These are phyloP conservation scores for Diadromus collaris DNA, from an alignment of 2,888 invertebrate genomes.

Conservation along the genomic window DNA sequence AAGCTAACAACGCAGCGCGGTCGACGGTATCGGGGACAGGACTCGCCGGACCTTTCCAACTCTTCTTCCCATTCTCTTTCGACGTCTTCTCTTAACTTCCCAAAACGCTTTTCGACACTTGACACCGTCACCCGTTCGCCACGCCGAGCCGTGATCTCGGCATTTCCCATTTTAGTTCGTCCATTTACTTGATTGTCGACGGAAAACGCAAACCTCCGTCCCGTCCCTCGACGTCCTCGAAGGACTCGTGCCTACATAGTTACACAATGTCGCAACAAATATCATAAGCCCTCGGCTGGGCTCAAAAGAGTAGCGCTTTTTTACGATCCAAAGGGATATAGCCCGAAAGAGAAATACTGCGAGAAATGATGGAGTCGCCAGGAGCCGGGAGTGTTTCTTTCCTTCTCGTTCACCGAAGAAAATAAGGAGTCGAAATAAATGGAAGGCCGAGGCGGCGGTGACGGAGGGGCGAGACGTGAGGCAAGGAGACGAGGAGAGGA, in stretches of 20 bases:
- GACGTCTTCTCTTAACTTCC: constrained; percentile 72
- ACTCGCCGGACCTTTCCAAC: constrained; percentile 43
- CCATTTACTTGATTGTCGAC: constrained; percentile 36
- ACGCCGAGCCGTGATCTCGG: not conserved
- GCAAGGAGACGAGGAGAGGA: constrained; percentile 55
- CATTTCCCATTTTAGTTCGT: constrained; percentile 33
- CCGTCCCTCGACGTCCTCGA: constrained; percentile 13
- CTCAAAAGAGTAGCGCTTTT: constrained; percentile 69
- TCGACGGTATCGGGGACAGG: constrained; percentile 55
- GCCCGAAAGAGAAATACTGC: constrained; percentile 60
- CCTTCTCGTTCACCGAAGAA: constrained; percentile 48
- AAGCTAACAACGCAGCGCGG: constrained; percentile 73
- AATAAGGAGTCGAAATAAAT: constrained; percentile 65
- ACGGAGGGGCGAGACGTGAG: constrained; percentile 62
- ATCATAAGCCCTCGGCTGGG: constrained; percentile 66
- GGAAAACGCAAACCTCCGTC: not conserved
- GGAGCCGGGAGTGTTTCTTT: constrained; percentile 40
- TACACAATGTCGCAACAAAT: constrained; percentile 59
- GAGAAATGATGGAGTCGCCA: constrained; percentile 72
- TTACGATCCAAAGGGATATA: constrained; percentile 68
- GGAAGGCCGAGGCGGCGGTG: constrained; percentile 62
- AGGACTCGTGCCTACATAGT: constrained; percentile 30
- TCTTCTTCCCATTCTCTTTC: constrained; percentile 26
- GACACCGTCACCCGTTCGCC: constrained; percentile 63
- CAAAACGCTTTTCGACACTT: constrained; percentile 70